These are phyloP conservation scores for Bombus pascuorum DNA, from an alignment of 1,140 invertebrate genomes.

Conservation along the genomic window DNA sequence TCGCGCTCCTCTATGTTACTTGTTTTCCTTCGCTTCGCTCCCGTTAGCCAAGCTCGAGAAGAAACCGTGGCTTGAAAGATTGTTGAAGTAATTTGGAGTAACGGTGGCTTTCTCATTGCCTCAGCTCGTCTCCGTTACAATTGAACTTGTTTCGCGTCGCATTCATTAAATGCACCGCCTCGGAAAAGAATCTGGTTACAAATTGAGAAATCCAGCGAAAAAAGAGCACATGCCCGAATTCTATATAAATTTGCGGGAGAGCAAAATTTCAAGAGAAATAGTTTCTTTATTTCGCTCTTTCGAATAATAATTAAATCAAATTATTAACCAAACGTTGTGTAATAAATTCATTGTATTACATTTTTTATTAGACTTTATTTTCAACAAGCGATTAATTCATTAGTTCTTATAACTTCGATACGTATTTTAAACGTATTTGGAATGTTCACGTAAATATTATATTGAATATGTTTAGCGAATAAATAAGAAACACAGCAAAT, in stretches of 20 bases:
- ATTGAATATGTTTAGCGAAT: neutral
- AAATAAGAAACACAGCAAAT: neutral
- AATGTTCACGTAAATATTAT: no score
- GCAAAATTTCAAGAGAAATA: neutral
- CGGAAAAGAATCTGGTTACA: neutral
- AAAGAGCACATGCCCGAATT: neutral
- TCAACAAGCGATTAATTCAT: neutral
- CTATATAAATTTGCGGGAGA: neutral
- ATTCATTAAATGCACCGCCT: neutral
- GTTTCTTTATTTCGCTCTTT: neutral
- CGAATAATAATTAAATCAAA: neutral
- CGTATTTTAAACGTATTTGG: neutral
- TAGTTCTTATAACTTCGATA: neutral
- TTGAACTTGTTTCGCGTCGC: neutral
- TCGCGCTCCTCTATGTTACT: neutral
- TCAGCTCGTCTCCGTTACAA: neutral
- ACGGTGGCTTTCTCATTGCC: neutral
- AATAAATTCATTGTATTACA: no score
- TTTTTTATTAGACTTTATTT: neutral
- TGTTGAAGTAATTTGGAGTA: constrained; percentile 13
- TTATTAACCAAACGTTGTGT: no score
- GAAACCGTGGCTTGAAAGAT: constrained; percentile 13
- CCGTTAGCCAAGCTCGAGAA: constrained; percentile 16
- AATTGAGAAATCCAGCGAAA: neutral
- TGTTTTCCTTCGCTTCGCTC: neutral